These are phyloP conservation scores for Astreopora myriophthalma DNA, from an alignment of 64 coral and sea anemone genomes.

Conservation along the genomic window DNA sequence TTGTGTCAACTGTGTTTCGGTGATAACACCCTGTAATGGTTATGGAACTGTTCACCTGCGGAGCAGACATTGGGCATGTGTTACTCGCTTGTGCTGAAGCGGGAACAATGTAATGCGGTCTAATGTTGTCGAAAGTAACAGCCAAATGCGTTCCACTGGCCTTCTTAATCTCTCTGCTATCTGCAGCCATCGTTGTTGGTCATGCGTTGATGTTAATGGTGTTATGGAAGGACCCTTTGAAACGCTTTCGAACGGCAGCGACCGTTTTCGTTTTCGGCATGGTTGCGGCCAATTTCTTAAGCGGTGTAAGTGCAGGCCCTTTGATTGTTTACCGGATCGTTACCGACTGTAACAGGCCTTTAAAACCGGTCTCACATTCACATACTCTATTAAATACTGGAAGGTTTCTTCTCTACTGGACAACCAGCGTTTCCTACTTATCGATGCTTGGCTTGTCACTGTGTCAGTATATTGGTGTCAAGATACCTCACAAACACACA, in stretches of 20 bases:
- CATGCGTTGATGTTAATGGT: conserved; percentile 13
- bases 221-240: conserved; percentile 34
- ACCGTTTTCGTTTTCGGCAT: conserved; percentile 15
- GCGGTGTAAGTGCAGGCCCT: conserved; percentile 15
- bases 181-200: background rate
- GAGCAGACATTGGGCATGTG: background rate
- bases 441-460: conserved; percentile 45
- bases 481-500: conserved; percentile 25
- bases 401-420: background rate
- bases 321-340: background rate
- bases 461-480: conserved; percentile 34
- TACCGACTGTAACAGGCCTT: background rate
- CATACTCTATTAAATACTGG: background rate
- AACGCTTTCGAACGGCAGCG: conserved; percentile 7
- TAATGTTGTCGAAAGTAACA: background rate
- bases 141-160: background rate
- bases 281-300: conserved; percentile 6
- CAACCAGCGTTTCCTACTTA: conserved; percentile 31
- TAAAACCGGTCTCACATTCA: background rate
- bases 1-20: background rate
- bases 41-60: background rate
- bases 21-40: background rate
- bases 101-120: background rate
- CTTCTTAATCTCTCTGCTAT: background rate
- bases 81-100: background rate